Evolutionary conservation across 2,797 vertebrate genomes (phyloP), one percentile per base, ranked within the genome.

Genomic region (Enteromius thamalakanensis): DNA sequence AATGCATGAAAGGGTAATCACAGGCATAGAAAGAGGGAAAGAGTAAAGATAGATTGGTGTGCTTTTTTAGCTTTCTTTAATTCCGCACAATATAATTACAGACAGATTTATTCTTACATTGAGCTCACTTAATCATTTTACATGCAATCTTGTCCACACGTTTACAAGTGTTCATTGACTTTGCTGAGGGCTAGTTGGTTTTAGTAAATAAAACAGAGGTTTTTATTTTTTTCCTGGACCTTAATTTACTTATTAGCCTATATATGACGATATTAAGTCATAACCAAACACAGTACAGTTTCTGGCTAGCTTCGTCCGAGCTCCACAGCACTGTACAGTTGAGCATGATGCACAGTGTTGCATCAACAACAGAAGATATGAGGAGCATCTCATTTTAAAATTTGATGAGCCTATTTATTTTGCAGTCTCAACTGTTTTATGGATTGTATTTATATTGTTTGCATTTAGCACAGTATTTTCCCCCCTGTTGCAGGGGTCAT

Each of bases 1-100:
- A 95, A 96, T 95, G 95, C 92, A 93, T 90, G 92, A 91, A 92
- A 92, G 93, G 90, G 91, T 87, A 93, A 91, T 83, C 75, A 86
- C 70, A 58, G 76, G 86, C 37, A 26, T 60, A 78, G 23, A 77
- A 58, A 70, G 45, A 78, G 53, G 32, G 49, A 79, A 65, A 15
- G 53, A 76, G 74, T 69, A 64, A 47, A 77, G 55, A 72, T 81
- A 76, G 80, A 82, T 81, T 72, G 78, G 65, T 90, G 85, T 40
- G n/a, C 47, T 37, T 49, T 62, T 86, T 84, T 65, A 32, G 49
- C 15, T 72, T 49, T 60, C 26, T 37, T 85, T 80, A 72, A 85
- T 81, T 89, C 42, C 29, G 37, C 60, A 69, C n/a, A 45, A 47
- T 77, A 45, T 68, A 83, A 83, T 76, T 80, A 79, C 76, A 49